Evolutionary conservation across 2,113 vertebrate genomes (phyloP).

Genomic region (Lepus americanus): DNA sequence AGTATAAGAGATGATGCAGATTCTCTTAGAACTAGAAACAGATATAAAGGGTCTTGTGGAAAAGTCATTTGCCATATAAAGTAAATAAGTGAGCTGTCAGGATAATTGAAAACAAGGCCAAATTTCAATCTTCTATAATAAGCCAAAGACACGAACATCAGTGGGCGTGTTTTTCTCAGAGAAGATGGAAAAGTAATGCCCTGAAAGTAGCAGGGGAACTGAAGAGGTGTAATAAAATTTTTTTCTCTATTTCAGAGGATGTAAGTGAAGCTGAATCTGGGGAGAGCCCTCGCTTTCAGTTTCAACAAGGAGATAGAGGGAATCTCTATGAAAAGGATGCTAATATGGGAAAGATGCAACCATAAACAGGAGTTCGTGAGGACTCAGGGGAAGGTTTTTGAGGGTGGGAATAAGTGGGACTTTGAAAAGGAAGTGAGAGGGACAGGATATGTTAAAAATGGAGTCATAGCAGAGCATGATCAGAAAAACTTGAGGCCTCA

Average conservation of each 20-base stretch:
- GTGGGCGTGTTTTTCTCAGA: constrained; percentile 3
- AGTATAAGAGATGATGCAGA: constrained; percentile 27
- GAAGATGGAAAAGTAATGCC: neutral
- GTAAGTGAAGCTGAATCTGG: constrained; percentile 6
- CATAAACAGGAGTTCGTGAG: neutral
- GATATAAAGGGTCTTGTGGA: constrained; percentile 22
- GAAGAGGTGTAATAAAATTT: neutral
- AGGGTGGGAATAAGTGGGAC: neutral
- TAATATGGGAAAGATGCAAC: neutral
- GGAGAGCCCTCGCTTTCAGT: neutral
- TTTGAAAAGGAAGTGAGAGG: neutral
- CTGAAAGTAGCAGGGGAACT: constrained; percentile 5
- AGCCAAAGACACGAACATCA: constrained; percentile 13
- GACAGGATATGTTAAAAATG: constrained; percentile 41
- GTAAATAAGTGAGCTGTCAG: constrained; percentile 42
- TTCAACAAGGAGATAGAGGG: neutral
- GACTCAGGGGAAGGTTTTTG: neutral
- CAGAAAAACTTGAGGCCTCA: neutral
- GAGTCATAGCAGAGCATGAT: constrained; percentile 2
- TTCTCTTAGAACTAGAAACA: constrained; percentile 54
- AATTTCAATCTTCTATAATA: constrained; percentile 46
- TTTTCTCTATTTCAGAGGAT: neutral
- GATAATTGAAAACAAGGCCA: constrained; percentile 54
- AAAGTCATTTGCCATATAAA: constrained; percentile 53
- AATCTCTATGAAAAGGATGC: constrained; percentile 24